phyloP scores from a whole-genome alignment of 2,888 invertebrate species.

The Apantesis nais region DNA sequence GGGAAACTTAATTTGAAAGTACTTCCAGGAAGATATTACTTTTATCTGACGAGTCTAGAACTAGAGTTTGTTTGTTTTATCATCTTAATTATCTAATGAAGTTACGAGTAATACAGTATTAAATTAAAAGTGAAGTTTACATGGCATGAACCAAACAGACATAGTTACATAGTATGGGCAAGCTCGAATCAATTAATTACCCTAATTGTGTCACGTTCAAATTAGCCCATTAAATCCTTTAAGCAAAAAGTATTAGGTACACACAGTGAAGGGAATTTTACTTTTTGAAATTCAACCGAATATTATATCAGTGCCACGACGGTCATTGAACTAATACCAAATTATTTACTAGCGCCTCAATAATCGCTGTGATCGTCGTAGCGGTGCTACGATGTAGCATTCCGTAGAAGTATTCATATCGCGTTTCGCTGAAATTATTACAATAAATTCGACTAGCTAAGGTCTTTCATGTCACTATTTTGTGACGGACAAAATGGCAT shows the following conservation, averaged over 20 bases:
- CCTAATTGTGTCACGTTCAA: constrained; percentile 22
- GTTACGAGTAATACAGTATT: neutral
- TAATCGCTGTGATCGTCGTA: constrained; percentile 35
- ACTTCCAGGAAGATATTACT: neutral
- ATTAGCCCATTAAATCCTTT: constrained; percentile 18
- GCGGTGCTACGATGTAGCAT: constrained; percentile 35
- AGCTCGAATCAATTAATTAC: constrained; percentile 18
- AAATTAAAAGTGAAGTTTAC: neutral
- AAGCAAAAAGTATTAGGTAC: constrained; percentile 16
- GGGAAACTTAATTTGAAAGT: neutral
- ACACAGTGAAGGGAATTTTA: constrained; percentile 2
- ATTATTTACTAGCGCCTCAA: constrained; percentile 54
- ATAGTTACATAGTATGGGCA: constrained; percentile 11
- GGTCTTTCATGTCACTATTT: constrained; percentile 43
- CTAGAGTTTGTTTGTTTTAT: neutral
- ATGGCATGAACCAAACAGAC: neutral
- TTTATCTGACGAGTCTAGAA: neutral
- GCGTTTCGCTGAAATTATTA: constrained; percentile 46
- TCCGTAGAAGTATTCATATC: constrained; percentile 42
- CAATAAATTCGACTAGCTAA: constrained; percentile 25
- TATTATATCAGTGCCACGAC: constrained; percentile 24
- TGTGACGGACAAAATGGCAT: constrained; percentile 38
- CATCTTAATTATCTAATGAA: neutral
- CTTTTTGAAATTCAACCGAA: constrained; percentile 16
- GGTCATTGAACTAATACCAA: constrained; percentile 49